A percentile compares a stretch with the other conserved stretches of the same genome.
phyloP scores from a whole-genome alignment of 2,113 vertebrate genomes.

The Upupa epops region DNA sequence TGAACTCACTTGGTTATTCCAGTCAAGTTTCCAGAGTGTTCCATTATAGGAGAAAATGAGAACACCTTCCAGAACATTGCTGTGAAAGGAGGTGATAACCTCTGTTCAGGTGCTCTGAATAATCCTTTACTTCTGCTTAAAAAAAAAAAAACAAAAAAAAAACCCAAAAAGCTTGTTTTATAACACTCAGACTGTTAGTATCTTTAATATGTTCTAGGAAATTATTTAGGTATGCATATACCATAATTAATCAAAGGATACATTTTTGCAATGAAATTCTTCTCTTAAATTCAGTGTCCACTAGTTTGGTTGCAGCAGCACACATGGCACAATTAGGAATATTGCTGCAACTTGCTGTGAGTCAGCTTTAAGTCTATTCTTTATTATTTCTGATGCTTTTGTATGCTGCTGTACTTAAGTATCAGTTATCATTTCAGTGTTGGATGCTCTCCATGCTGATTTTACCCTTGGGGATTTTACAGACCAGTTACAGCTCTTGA shows the following conservation, averaged over 20 bases:
- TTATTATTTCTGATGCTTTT: constrained; percentile 56
- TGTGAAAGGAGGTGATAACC: constrained; percentile 62
- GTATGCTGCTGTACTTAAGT: constrained; percentile 55
- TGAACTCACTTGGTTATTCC: constrained; percentile 32
- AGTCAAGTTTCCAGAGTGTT: constrained; percentile 43
- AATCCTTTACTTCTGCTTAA: not conserved
- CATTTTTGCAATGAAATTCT: constrained; percentile 25
- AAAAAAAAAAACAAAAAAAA: not conserved
- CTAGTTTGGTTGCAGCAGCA: constrained; percentile 48
- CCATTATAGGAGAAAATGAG: constrained; percentile 39
- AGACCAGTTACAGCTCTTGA: constrained; percentile 54
- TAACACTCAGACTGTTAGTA: constrained; percentile 13
- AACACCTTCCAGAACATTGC: constrained; percentile 46
- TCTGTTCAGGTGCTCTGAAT: constrained; percentile 53
- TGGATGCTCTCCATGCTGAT: constrained; percentile 59
- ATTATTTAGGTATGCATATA: not conserved
- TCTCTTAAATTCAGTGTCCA: not conserved
- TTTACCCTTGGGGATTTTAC: constrained; percentile 41
- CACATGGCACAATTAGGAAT: constrained; percentile 34
- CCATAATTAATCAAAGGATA: not conserved
- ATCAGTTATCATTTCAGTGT: constrained; percentile 59
- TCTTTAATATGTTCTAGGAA: not conserved
- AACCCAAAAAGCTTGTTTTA: not conserved
- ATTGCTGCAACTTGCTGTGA: constrained; percentile 44
- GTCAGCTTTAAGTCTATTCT: constrained; percentile 59